Base-by-base conservation (phyloP, 2,888 invertebrate species). In the Thymelicus acteon region DNA sequence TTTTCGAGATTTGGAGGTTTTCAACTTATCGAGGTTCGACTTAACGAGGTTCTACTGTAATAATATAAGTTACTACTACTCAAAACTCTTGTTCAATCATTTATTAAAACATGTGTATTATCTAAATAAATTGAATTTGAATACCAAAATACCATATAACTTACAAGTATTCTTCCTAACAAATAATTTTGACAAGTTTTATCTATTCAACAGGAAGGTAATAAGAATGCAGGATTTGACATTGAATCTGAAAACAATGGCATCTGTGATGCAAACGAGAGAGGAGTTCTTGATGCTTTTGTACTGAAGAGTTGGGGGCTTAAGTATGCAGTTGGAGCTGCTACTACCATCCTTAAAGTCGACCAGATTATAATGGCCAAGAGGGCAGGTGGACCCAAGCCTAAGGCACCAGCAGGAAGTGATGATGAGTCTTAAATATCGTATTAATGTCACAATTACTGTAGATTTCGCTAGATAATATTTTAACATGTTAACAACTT, bases 281-380 rank as follows among this genome's bases (percentile, higher is more conserved):
- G 96, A 64, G 96, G 96, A 75, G 96, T 99, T 75, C 91, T 96
- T 67, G 99, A 99, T 94, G 94, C 98, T 72, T 99, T 95, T 86
- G 86, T 96, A 60, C 95, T 97, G 39, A 99, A 99, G 89, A 95
- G 96, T 83, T 99, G 99, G 98, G 99, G 96, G 4, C 92, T 99
- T 68, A 98, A 99, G 87, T 98, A 99, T 91, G 99, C 99, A 0
- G 97, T 98, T 0, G 96, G 97, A 74, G 98, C 98, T 1, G 98
- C 99, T 0, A 96, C 97, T 73, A 99, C 99, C 0, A 97, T 99
- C 77, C 95, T 99, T 40, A 96, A 97, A 87, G 98, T 99, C 39
- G 98, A 99, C 92, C 98, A 99, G 93, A 99, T 99, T 78, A 99
- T 99, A 77, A 99, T 99, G 99, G 98, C 99, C 0, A 99, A 99